phyloP scores from a whole-genome alignment of 2,888 invertebrate genomes.

The Hermodice carunculata region DNA sequence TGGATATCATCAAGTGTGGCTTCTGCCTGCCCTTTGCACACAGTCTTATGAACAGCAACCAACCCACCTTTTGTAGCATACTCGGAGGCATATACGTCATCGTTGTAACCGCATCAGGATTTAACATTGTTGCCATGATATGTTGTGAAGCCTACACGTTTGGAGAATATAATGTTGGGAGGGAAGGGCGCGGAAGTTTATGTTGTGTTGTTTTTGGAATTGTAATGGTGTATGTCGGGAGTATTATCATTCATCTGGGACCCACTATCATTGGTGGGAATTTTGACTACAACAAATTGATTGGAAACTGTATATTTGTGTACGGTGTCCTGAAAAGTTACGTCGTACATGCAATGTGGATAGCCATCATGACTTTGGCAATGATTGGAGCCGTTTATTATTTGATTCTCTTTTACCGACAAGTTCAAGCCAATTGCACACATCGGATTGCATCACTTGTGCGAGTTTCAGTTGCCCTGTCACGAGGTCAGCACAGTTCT shows the following conservation, averaged over 20 bases:
- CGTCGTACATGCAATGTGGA: conserved; percentile 69
- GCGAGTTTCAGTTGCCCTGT: conserved; percentile 60
- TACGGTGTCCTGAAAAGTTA: conserved; percentile 67
- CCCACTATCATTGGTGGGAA: conserved; percentile 69
- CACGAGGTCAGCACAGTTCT: conserved; percentile 46
- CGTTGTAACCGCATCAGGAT: conserved; percentile 66
- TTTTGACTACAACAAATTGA: conserved; percentile 66
- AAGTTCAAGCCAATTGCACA: conserved; percentile 61
- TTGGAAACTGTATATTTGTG: conserved; percentile 67
- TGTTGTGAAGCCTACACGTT: conserved; percentile 69
- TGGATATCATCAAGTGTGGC: conserved; percentile 65
- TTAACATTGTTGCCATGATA: conserved; percentile 70
- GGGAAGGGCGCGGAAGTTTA: conserved; percentile 60
- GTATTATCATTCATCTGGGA: conserved; percentile 68
- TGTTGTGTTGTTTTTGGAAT: conserved; percentile 68
- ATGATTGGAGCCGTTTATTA: conserved; percentile 63
- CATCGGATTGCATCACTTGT: conserved; percentile 49
- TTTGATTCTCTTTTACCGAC: conserved; percentile 63
- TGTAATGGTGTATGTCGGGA: conserved; percentile 66
- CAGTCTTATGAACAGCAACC: conserved; percentile 58
- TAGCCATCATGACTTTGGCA: conserved; percentile 64
- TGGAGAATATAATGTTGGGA: conserved; percentile 60
- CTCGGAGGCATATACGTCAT: conserved; percentile 67
- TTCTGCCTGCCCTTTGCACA: conserved; percentile 68
- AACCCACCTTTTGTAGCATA: conserved; percentile 60